These are phyloP conservation scores for Creontiades dilutus DNA, from an alignment of 2,888 invertebrate species.

Conservation along the genomic window DNA sequence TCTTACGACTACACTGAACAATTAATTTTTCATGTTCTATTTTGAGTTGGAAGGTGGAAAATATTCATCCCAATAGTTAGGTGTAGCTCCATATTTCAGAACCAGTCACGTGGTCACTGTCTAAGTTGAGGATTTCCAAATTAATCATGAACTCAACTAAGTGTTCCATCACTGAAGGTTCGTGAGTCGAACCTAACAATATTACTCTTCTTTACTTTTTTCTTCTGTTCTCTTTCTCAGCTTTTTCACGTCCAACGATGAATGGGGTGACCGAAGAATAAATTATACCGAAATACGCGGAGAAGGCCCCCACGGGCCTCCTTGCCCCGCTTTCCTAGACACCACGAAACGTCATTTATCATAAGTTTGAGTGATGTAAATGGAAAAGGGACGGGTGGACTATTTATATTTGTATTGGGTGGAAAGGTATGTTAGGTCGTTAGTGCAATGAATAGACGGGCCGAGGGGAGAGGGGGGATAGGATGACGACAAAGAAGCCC, in stretches of 20 bases:
- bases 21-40: background rate
- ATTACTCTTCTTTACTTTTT: conserved; percentile 28
- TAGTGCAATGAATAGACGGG: conserved; percentile 51
- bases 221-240: background rate
- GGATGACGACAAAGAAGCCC: conserved; percentile 6
- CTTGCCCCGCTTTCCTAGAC: conserved; percentile 28
- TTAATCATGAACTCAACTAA: background rate
- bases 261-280: conserved; percentile 38
- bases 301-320: conserved; percentile 13
- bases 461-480: conserved; percentile 33
- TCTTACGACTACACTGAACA: background rate
- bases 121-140: background rate
- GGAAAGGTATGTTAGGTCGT: conserved; percentile 56
- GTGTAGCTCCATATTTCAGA: too few species aligned
- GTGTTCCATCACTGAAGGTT: background rate
- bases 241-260: conserved; percentile 24
- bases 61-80: too few species aligned
- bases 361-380: conserved; percentile 59
- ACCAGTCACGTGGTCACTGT: too few species aligned
- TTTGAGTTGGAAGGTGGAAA: too few species aligned
- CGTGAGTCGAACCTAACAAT: conserved; percentile 22
- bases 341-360: conserved; percentile 57
- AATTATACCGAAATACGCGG: conserved; percentile 44
- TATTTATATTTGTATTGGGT: conserved; percentile 64
- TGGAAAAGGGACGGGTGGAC: conserved; percentile 13